Evolutionary conservation across 2,888 invertebrate genomes (phyloP), one percentile per base, ranked within the genome.

Genomic region (Boloria selene): DNA sequence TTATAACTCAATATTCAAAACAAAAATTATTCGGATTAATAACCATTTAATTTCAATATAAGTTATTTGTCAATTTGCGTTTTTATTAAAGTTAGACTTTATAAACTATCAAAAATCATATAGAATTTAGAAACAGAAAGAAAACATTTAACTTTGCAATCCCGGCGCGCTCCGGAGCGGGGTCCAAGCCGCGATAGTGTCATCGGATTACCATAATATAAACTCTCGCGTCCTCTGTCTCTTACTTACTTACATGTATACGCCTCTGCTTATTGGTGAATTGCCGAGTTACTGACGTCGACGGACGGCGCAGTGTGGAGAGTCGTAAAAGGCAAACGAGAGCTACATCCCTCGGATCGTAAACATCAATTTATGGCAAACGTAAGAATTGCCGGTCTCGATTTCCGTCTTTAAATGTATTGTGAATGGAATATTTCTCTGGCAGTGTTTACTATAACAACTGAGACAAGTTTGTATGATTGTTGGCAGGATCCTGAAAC

Each of bases 401-500:
- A 7, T 38, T 38, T 38, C 31, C 31, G 7, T 38, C 31, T 38
- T 38, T 10, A 10, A 38, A 38, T 47, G 3, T 13, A 47, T 47
- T 47, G 7, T 47, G 7, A 6, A 16, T 49, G 7, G 10, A 49
- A 14, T 49, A 16, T 49, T 49, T 49, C 47, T 31, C 16, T 13
- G 1, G 4, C 16, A 51, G 7, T 7, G 13, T n/a, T 14, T 14
- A 10, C 14, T 16, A 13, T 26, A 16, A 5, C 13, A 5, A 53
- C 3, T n/a, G 14, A 52, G 14, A 52, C 13, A 22, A 26, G 22
- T 4, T 13, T 6, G n/a, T 2, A 16, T 42, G 17, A 67, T 74
- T 77, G 69, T 78, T 71, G 91, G 69, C 94, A 98, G 98, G 84
- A 94, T 97, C 79, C 93, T 98, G 82, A 96, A 96, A 83, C 94